Evolutionary conservation across 2,113 vertebrate species (phyloP), one percentile per base, ranked within the genome.

Genomic region (Brienomyrus brachyistius): DNA sequence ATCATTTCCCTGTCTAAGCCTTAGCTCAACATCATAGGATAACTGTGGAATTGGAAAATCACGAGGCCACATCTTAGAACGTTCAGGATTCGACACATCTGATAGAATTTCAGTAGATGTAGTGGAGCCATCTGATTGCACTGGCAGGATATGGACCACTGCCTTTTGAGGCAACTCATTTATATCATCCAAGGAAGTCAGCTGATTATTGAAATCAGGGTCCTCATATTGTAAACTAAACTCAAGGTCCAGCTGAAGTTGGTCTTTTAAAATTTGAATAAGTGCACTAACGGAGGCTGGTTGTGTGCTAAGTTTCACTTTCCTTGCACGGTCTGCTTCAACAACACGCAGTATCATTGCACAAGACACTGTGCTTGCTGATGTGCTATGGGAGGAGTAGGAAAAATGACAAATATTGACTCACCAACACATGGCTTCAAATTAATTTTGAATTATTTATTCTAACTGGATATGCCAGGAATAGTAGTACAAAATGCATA

Each of bases 141-240:
- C 54, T 56, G 54, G 19, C 19, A 56, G 54, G 54, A 56, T 56
- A 56, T 56, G 54, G 19, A 56, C 54, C 54, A 56, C 54, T 56
- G 54, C 54, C 54, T 56, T 56, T 56, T 56, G 54, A 56, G 54
- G 54, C 54, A 56, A 56, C 54, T 56, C 19, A 56, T 56, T 56
- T 56, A 59, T 88, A 52, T 88, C 50, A 23, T 54, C 45, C 54
- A 88, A 52, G 50, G 19, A 88, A 27, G 50, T 88, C n/a, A 88
- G 52, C 52, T 59, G 27, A 31, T 52, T 52, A 88, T 88, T 52
- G 27, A 88, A 88, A 59, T 88, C 86, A 56, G 86, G 86, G 54
- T 88, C 86, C 31, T 88, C 86, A 88, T 88, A 88, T 40, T 43
- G 86, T 52, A 88, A 52, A 52, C 9, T 88, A n/a, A 88, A 88